phyloP scores from a whole-genome alignment of 2,113 vertebrate genomes.

The Sorex fumeus region DNA sequence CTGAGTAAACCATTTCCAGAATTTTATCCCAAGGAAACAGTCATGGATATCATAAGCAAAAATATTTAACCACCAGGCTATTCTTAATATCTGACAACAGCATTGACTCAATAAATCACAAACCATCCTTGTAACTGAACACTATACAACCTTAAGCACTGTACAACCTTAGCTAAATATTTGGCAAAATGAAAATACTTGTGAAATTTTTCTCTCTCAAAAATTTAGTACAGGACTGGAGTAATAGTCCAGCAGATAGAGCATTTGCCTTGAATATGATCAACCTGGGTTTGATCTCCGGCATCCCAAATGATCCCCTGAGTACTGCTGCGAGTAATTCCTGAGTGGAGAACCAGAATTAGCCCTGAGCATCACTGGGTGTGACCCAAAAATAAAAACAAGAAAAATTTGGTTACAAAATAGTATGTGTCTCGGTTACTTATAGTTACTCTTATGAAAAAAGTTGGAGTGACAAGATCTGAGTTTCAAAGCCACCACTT shows the following conservation, averaged over 20 bases:
- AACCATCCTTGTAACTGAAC: conserved; percentile 49
- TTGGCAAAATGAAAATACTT: conserved; percentile 42
- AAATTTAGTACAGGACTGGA: no score
- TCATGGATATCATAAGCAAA: neutral
- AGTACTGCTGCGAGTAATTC: no score
- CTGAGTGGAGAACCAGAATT: no score
- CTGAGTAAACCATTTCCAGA: neutral
- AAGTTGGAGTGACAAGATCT: neutral
- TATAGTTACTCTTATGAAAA: conserved; percentile 3
- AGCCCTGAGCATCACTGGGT: no score
- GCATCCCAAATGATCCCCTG: no score
- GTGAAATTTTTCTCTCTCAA: conserved; percentile 27
- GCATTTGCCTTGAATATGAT: neutral
- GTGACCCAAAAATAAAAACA: no score
- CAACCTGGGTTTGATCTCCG: no score
- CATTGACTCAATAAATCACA: conserved; percentile 18
- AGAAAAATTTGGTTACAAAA: conserved; percentile 40
- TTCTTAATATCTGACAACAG: conserved; percentile 43
- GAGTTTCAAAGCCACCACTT: conserved; percentile 44
- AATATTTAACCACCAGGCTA: neutral
- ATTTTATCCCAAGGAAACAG: conserved; percentile 28
- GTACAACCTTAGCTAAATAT: neutral
- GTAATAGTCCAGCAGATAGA: no score
- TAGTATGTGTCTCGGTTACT: neutral
- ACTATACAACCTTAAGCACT: conserved; percentile 47